These are phyloP conservation scores for Eulemur rufifrons DNA, from an alignment of 2,113 vertebrate species.

Conservation along the genomic window DNA sequence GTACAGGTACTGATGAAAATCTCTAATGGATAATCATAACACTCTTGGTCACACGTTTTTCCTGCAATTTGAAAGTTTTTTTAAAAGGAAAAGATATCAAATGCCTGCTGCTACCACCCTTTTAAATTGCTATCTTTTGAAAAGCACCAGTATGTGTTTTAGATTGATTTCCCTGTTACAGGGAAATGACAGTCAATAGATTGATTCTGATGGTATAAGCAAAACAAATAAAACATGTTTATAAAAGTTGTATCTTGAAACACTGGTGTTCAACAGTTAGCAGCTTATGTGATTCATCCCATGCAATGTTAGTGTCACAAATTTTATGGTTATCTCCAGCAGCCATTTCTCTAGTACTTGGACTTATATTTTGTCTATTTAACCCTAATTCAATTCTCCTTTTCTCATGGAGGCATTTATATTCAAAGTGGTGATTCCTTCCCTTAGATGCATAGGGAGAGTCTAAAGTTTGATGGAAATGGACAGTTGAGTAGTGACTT, in stretches of 20 bases:
- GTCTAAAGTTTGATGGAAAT: slow-evolving; percentile 12
- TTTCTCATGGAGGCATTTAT: slow-evolving; percentile 58
- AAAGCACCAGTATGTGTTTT: slow-evolving; percentile 88
- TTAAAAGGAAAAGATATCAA: slow-evolving; percentile 80
- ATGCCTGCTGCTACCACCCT: slow-evolving; percentile 86
- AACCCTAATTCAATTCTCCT: slow-evolving; percentile 58
- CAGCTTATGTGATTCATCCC: slow-evolving; percentile 50
- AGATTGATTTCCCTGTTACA: slow-evolving; percentile 86
- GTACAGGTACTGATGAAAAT: slow-evolving; percentile 87
- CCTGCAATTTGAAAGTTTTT: slow-evolving; percentile 87
- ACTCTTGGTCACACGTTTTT: slow-evolving; percentile 85
- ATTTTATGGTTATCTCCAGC: slow-evolving; percentile 59
- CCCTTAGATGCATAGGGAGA: slow-evolving; percentile 67
- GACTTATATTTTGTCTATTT: slow-evolving; percentile 53
- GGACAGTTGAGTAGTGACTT: slow-evolving; percentile 50
- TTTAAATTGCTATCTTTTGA: slow-evolving; percentile 88
- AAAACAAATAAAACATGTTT: slow-evolving; percentile 89
- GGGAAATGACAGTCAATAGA: slow-evolving; percentile 87
- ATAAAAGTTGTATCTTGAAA: slow-evolving; percentile 87
- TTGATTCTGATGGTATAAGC: slow-evolving; percentile 85
- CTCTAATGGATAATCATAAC: slow-evolving; percentile 86
- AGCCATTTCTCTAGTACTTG: slow-evolving; percentile 49
- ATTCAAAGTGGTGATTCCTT: slow-evolving; percentile 66
- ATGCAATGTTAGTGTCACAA: slow-evolving; percentile 18
- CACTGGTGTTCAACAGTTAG: slow-evolving; percentile 85